A percentile compares a stretch with the other conserved stretches of the same genome.
phyloP scores from a whole-genome alignment of 2,888 invertebrate genomes.

The Scelioninae gen. 1 region DNA sequence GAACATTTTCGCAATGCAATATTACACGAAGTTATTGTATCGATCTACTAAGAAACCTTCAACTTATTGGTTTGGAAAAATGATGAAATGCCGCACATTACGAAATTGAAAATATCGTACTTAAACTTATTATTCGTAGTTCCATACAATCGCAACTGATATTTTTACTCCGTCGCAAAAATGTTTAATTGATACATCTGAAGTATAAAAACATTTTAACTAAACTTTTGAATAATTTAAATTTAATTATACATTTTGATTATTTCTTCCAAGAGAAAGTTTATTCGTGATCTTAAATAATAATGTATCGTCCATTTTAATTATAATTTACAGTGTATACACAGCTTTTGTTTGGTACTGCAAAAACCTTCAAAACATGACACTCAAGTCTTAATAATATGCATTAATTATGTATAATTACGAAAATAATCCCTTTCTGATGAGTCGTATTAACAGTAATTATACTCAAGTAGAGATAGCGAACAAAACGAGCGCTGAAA shows the following conservation, averaged over 20 bases:
- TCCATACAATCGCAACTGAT: no score
- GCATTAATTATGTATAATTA: conserved; percentile 65
- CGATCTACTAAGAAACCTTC: background rate
- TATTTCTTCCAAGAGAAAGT: no score
- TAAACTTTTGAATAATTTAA: no score
- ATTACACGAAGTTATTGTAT: conserved; percentile 2
- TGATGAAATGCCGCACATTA: background rate
- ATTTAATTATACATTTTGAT: no score
- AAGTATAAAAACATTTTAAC: no score
- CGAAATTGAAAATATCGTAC: background rate
- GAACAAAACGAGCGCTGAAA: conserved; percentile 63
- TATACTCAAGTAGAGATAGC: conserved; percentile 77
- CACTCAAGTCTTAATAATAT: conserved; percentile 30
- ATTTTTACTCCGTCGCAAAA: no score
- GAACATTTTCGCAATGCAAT: conserved; percentile 3
- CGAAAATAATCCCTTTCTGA: conserved; percentile 63
- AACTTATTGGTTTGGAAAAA: background rate
- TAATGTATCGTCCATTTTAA: conserved; percentile 1
- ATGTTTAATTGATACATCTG: no score
- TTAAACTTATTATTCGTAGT: background rate
- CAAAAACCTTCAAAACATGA: conserved; percentile 20
- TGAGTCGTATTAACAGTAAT: conserved; percentile 78
- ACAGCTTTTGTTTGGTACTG: conserved; percentile 17
- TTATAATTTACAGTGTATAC: conserved; percentile 17
- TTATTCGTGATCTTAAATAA: background rate